phyloP scores from a whole-genome alignment of 2,888 invertebrate genomes.

The Hesperia comma region DNA sequence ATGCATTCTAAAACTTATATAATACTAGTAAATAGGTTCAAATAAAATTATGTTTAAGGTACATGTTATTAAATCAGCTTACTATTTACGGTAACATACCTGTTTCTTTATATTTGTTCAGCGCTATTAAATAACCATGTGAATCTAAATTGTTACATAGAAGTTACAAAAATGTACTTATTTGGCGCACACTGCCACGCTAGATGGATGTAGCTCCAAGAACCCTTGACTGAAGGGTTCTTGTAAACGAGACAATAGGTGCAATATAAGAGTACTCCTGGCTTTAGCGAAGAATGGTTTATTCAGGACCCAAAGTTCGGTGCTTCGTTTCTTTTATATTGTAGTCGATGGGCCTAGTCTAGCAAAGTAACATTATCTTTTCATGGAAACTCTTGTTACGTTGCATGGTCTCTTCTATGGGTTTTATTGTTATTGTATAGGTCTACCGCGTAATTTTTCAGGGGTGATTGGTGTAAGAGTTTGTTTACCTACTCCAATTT shows the following conservation, averaged over 20 bases:
- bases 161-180: conserved; percentile 16
- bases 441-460: no score
- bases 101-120: no score
- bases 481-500: no score
- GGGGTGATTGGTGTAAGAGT: no score
- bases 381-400: neutral
- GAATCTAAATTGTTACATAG: neutral
- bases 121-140: no score
- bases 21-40: no score
- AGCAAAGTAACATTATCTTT: neutral
- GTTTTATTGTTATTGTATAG: no score
- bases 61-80: no score
- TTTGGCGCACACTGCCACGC: neutral
- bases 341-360: neutral
- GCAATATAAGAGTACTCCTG: conserved; percentile 29
- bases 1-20: no score
- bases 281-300: conserved; percentile 27
- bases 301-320: conserved; percentile 31
- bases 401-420: no score
- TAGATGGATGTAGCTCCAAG: neutral
- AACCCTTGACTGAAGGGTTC: conserved; percentile 22
- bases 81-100: no score
- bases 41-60: no score
- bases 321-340: conserved; percentile 12
- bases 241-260: conserved; percentile 35